A percentile compares a stretch with the other conserved stretches of the same genome.
These are phyloP conservation scores for Streptopelia turtur DNA, from an alignment of 2,797 vertebrate genomes.

Conservation along the genomic window DNA sequence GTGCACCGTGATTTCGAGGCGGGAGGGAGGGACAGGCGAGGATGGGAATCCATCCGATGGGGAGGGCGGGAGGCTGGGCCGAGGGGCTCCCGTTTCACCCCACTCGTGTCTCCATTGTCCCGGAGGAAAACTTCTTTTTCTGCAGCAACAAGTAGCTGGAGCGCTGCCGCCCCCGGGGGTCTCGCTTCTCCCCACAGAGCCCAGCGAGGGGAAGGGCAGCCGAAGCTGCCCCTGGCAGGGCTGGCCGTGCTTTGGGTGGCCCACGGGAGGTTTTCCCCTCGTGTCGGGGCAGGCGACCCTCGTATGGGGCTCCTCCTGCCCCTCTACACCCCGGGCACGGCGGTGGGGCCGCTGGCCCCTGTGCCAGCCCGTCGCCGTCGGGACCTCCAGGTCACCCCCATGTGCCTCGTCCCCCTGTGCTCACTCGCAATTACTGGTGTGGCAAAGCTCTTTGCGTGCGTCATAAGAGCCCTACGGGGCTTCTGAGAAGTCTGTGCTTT, in stretches of 20 bases:
- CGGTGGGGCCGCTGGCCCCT: no score
- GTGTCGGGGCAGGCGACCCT: neutral
- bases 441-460: neutral
- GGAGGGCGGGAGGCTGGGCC: neutral
- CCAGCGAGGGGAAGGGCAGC: neutral
- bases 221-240: neutral
- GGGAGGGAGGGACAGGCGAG: fast-evolving
- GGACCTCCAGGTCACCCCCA: no score
- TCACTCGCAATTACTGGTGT: fast-evolving
- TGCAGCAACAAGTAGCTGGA: neutral
- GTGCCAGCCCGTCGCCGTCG: fast-evolving
- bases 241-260: neutral
- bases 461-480: fast-evolving
- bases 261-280: neutral
- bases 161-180: no score
- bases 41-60: neutral
- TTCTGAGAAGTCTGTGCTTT: neutral
- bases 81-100: no score
- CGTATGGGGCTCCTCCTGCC: fast-evolving
- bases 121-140: neutral
- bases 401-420: neutral
- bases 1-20: neutral
- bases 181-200: neutral
- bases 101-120: no score
- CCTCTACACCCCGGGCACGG: neutral